phyloP scores from a whole-genome alignment of 2,888 invertebrate genomes.

The Caenorhabditis drosophilae region DNA sequence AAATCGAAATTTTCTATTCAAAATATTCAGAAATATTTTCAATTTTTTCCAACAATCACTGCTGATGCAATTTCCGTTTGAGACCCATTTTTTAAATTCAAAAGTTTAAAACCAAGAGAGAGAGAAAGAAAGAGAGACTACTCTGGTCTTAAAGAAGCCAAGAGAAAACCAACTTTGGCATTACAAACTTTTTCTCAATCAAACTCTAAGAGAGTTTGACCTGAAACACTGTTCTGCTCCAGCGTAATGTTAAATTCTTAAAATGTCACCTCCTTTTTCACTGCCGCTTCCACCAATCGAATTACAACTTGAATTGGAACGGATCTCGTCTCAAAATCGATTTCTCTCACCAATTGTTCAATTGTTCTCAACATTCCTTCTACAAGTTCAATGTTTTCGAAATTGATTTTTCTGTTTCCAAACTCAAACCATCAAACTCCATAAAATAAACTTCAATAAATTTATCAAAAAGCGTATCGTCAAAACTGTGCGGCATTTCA shows the following conservation, averaged over 20 bases:
- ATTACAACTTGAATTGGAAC: constrained; percentile 28
- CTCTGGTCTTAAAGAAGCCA: no score
- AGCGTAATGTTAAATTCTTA: no score
- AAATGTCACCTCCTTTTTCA: constrained; percentile 7
- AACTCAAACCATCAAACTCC: constrained; percentile 21
- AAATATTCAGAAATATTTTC: no score
- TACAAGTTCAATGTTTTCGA: constrained; percentile 1
- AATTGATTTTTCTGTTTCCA: constrained; percentile 4
- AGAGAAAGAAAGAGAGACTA: no score
- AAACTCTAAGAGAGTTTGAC: background rate
- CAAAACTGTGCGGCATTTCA: constrained; percentile 46
- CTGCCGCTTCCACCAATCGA: constrained; percentile 17
- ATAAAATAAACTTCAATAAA: constrained; percentile 39
- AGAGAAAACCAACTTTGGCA: background rate
- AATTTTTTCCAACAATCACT: no score
- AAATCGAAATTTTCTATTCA: no score
- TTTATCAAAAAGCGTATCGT: constrained; percentile 51
- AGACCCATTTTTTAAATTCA: no score
- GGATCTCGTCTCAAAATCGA: constrained; percentile 17
- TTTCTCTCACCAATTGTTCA: constrained; percentile 3
- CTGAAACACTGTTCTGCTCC: no score
- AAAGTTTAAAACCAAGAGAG: no score
- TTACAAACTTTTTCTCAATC: background rate
- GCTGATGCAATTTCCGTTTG: no score
- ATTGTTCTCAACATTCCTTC: constrained; percentile 10